Evolutionary conservation across 2,113 vertebrate species (phyloP), one percentile per base, ranked within the genome.

Genomic region (Myotis lucifugus): DNA sequence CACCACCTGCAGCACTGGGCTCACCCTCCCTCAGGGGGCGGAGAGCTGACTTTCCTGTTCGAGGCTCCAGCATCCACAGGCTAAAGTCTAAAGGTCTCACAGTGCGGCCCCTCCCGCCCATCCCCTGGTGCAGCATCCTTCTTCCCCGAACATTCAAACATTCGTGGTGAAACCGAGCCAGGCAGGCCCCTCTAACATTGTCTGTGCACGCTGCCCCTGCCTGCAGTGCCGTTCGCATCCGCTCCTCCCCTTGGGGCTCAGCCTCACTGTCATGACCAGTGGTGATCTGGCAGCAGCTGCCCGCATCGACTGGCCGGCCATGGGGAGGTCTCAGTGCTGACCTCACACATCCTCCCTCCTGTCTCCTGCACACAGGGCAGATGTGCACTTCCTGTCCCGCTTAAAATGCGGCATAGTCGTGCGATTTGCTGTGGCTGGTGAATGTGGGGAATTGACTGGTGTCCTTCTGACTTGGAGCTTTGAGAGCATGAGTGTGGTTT

Each of bases 341-440:
- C 40, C 50, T 18, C 73, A 13, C 73, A 40, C 42, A 1, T 29
- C 85, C 79, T 29, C 27, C 25, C 40, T 50, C 54, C 23, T 0
- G 0, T 27, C 48, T 19, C 21, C 42, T 52, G 56, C 0, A 5
- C 54, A 14, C 56, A 0, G 0, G 25, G 18, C 15, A 8, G 59
- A 59, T 61, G 11, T 21, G 29, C 27, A 40, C 72, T 67, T n/a
- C 52, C 27, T 0, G 1, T 19, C 52, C 3, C 25, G 18, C 56
- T 32, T 40, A 40, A 32, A 40, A 37, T 46, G 5, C n/a, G 23
- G 25, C 3, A 10, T 19, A n/a, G 27, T 21, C 7, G 0, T 23
- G 10, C 69, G 42, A 42, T 18, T 12, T 27, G 74, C 48, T 77
- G 48, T 34, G 70, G 19, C n/a, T 12, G 25, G 17, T 11, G 29